Evolutionary conservation across 2,888 invertebrate species (phyloP), one percentile per base, ranked within the genome.

Genomic region (Tethea ocularis): DNA sequence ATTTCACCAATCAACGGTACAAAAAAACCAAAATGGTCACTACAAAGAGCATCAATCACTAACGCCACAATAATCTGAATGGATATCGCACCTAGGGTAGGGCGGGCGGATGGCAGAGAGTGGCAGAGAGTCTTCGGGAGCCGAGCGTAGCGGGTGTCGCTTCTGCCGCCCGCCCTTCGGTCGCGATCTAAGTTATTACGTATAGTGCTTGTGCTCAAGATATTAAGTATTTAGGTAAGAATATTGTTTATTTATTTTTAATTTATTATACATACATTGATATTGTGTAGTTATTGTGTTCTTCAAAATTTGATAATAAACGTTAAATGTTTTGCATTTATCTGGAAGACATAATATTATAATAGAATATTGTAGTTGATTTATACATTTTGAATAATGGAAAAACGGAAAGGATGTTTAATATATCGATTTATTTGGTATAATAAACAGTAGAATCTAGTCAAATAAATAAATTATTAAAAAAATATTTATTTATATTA

Each of bases 101-200:
- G 38, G 52, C 38, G 52, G 36, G 59, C 33, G 57, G 57, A 61
- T 53, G 64, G 60, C 64, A 56, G 52, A 59, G 71, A 68, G 68
- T 72, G 81, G 74, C 86, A 88, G 77, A 87, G 69, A 67, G 77
- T 77, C 71, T 69, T 74, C 72, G 71, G 68, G 70, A 70, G 68
- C 69, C 70, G 72, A 61, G 68, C 62, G 69, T 71, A 66, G 60
- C 71, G 79, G 78, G 71, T 81, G 86, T 66, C 71, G 67, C 60
- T 63, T 57, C 60, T 46, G 62, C 56, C 63, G 46, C 68, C 66
- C 72, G 67, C 65, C 62, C 60, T 63, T 59, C 61, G 11, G 17
- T 60, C 80, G 81, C 83, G 86, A 84, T 77, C 76, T 78, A 86
- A 87, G 83, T 87, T 86, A 57, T 66, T 61, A 61, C 61, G 63